Percentiles rank a stretch among this genome's conserved stretches.
phyloP scores from a whole-genome alignment of 2,113 vertebrate species.

The Nycticryphes semicollaris region DNA sequence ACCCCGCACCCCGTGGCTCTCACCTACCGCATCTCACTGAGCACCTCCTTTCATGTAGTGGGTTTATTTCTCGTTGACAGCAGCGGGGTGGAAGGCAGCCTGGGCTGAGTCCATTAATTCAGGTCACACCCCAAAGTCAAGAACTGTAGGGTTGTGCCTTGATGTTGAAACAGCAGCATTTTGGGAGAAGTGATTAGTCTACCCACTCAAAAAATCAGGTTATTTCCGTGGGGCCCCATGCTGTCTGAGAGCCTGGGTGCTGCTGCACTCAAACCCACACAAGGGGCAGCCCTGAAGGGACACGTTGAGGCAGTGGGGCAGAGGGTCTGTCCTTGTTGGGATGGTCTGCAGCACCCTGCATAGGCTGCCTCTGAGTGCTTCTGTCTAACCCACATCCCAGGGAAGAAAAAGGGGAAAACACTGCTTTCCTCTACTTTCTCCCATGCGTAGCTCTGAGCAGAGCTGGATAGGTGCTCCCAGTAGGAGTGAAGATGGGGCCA shows the following conservation, averaged over 20 bases:
- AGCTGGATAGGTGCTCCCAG: not conserved
- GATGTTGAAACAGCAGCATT: not conserved
- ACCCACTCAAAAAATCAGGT: not conserved
- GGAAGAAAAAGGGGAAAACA: not conserved
- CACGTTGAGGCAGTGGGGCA: accelerated
- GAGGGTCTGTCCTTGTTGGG: not conserved
- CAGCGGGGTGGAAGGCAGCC: accelerated
- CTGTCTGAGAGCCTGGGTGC: not conserved
- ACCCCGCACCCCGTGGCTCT: not conserved
- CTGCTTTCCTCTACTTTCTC: not conserved
- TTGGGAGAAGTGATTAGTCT: not conserved
- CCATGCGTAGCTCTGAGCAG: not conserved
- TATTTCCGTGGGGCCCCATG: not conserved
- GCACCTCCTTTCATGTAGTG: accelerated
- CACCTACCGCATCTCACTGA: accelerated
- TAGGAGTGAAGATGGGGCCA: not conserved
- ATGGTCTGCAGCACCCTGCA: not conserved
- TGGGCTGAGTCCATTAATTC: not conserved
- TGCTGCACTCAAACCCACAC: not conserved
- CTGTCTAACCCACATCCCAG: not conserved
- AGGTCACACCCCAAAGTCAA: not conserved
- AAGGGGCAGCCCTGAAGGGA: not conserved
- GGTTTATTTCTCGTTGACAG: not conserved
- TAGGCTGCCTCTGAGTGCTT: not conserved
- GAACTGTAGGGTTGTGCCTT: not conserved